Evolutionary conservation across 2,797 vertebrate species (phyloP).

Genomic region (Aldrovandia affinis): DNA sequence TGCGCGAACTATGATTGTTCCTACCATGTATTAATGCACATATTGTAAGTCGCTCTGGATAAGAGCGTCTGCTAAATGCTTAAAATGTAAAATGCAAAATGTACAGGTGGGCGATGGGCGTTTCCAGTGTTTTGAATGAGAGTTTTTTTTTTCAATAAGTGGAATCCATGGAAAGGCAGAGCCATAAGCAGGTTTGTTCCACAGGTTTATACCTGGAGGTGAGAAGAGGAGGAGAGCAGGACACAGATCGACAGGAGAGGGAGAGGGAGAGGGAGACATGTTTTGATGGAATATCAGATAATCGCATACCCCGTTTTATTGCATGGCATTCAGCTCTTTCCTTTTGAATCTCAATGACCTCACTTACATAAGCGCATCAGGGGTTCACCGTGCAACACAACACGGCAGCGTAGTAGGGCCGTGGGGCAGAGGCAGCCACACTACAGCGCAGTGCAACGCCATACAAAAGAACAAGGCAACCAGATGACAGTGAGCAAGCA

Average conservation of each 20-base stretch:
- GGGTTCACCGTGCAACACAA: neutral
- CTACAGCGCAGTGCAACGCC: neutral
- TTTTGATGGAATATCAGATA: too few species aligned
- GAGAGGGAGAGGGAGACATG: slow-evolving; percentile 1
- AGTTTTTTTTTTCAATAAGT: neutral
- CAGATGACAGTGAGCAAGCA: neutral
- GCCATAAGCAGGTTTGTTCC: too few species aligned
- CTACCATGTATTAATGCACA: too few species aligned
- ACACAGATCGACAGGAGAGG: neutral
- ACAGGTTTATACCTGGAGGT: neutral
- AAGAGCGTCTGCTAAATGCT: too few species aligned
- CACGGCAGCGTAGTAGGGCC: neutral
- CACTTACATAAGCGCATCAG: neutral
- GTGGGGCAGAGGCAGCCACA: neutral
- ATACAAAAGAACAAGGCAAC: neutral
- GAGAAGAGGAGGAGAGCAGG: neutral
- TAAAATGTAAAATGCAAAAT: too few species aligned
- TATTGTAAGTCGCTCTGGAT: too few species aligned
- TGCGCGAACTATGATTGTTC: too few species aligned
- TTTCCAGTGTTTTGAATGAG: neutral
- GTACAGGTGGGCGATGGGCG: neutral
- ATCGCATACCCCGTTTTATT: neutral
- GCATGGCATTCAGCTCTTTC: neutral
- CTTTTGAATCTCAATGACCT: neutral
- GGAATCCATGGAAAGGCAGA: neutral